phyloP scores from a whole-genome alignment of 2,113 vertebrate species.

The Oreocharis arfaki region DNA sequence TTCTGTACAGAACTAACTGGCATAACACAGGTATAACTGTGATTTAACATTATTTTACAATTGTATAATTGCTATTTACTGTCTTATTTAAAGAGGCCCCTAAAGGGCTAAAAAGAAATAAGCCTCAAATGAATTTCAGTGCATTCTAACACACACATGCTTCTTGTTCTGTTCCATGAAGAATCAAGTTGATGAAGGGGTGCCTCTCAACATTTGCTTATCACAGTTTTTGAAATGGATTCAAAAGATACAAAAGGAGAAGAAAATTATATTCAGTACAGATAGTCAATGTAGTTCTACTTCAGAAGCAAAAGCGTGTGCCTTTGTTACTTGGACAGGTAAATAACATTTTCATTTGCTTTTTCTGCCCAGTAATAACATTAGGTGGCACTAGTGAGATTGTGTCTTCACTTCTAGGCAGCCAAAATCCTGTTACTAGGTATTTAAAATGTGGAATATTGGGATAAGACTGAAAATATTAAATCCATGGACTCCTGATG shows the following conservation, averaged over 20 bases:
- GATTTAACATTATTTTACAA: neutral
- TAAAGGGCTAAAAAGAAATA: neutral
- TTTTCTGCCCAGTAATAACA: neutral
- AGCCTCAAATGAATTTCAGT: neutral
- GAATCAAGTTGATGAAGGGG: slow-evolving; percentile 86
- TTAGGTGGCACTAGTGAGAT: neutral
- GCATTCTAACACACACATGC: neutral
- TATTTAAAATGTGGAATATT: neutral
- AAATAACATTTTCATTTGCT: neutral
- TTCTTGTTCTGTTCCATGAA: slow-evolving; percentile 54
- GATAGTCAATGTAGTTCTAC: neutral
- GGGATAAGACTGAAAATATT: neutral
- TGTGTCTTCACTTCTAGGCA: neutral
- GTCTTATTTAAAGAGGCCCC: neutral
- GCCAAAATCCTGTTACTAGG: neutral
- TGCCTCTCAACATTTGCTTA: slow-evolving; percentile 88
- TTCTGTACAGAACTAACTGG: slow-evolving; percentile 92
- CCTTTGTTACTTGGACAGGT: slow-evolving; percentile 98
- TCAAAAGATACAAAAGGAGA: slow-evolving; percentile 79
- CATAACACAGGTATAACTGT: slow-evolving; percentile 84
- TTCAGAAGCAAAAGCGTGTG: slow-evolving; percentile 71
- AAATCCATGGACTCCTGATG: neutral
- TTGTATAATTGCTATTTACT: slow-evolving; percentile 12
- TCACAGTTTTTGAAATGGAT: slow-evolving; percentile 91
- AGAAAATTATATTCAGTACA: slow-evolving; percentile 73